Evolutionary conservation across 2,888 invertebrate species (phyloP), one percentile per base, ranked within the genome.

Genomic region (Ichneumoninae sp.): DNA sequence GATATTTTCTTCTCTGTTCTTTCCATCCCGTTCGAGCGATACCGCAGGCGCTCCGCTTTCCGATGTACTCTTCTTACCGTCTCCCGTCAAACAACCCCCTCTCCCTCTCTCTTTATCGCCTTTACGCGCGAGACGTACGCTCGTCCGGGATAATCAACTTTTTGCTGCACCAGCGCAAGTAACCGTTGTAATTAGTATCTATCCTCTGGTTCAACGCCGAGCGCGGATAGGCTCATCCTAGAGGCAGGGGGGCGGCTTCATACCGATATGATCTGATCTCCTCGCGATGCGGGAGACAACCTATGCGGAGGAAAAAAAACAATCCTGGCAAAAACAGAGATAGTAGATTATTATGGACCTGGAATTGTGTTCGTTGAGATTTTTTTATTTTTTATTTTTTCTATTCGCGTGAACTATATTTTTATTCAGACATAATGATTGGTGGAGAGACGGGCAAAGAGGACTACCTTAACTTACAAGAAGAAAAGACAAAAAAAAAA

Each of bases 151-250:
- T 83, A 79, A 83, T 83, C 83, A 79, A 83, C 74, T 82, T 83
- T 79, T 71, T 82, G 77, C 75, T 66, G 30, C 57, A 54, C 60
- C 44, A 74, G 69, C 69, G 75, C 80, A 71, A 75, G 75, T 83
- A 79, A 80, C 80, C 83, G 83, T 80, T 80, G 83, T 83, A 83
- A 83, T 83, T 83, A 76, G 83, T 80, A 83, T 83, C 75, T 79
- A 79, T 83, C 79, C 65, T 62, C 40, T 13, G 71, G 79, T 44
- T 44, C 69, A 72, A 60, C 40, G 50, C 50, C 36, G 52, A 54
- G 22, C 52, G 50, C 8, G 19, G 10, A 30, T 13, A 60, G 26
- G 60, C 26, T 60, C 5, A 10, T 60, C 30, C 60, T 60, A 60
- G 13, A 30, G 60, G 16, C 26, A 40, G 19, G n/a, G 26, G 3